Evolutionary conservation across 2,888 invertebrate species (phyloP).

Genomic region (Acheta domesticus): DNA sequence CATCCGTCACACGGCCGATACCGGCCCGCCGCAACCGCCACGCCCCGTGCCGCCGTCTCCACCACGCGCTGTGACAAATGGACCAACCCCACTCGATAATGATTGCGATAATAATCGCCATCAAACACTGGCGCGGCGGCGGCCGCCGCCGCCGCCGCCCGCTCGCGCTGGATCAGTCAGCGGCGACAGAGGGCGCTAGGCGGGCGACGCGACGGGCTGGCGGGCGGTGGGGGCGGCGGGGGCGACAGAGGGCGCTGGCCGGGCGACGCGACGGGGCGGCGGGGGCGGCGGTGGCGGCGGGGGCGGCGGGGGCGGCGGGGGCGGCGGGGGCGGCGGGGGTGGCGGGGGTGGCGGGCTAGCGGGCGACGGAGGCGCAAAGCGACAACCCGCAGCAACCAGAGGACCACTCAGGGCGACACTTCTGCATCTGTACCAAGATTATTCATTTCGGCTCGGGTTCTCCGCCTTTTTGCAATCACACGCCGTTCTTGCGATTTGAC

Average conservation of each 20-base stretch:
- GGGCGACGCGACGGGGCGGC: background rate
- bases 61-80: background rate
- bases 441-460: too few relatives aligned
- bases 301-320: background rate
- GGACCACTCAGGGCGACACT: too few relatives aligned
- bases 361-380: too few relatives aligned
- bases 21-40: background rate
- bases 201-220: background rate
- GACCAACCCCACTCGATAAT: conserved; percentile 6
- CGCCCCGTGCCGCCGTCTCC: background rate
- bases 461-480: too few relatives aligned
- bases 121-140: background rate
- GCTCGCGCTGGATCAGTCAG: background rate
- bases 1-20: conserved; percentile 1
- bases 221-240: background rate
- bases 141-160: background rate
- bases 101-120: conserved; percentile 18
- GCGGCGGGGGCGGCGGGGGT: background rate
- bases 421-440: too few relatives aligned
- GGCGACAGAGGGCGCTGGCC: background rate
- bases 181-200: background rate
- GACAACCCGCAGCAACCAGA: too few relatives aligned
- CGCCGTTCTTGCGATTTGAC: too few relatives aligned
- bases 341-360: background rate
- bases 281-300: background rate